Percentiles rank a stretch among this genome's conserved stretches.
phyloP scores from a whole-genome alignment of 2,797 vertebrate species.

The Sebastolobus altivelis region DNA sequence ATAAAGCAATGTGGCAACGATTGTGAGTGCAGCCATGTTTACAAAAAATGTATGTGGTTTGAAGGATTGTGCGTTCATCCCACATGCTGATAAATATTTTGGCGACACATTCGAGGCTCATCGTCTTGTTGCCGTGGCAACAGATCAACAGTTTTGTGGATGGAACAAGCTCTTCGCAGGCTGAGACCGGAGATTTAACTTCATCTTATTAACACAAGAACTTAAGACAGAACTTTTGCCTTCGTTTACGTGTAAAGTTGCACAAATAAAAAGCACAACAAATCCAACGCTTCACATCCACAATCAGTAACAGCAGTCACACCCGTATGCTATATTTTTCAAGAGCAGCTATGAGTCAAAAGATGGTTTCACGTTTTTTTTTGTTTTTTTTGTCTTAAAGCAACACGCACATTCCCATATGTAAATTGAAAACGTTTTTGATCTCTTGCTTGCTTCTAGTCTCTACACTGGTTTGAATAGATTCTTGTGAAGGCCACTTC shows the following conservation, averaged over 20 bases:
- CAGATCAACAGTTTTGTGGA: slow-evolving; percentile 30
- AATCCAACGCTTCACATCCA: background rate
- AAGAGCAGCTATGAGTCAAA: background rate
- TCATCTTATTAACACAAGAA: background rate
- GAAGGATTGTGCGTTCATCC: slow-evolving; percentile 1
- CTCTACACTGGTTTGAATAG: background rate
- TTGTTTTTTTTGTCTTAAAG: background rate
- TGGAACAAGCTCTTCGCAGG: slow-evolving; percentile 11
- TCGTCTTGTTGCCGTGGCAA: slow-evolving; percentile 33
- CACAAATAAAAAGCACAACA: slow-evolving; percentile 1
- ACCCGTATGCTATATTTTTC: background rate
- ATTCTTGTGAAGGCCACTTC: background rate
- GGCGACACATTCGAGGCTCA: slow-evolving; percentile 4
- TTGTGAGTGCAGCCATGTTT: slow-evolving; percentile 5
- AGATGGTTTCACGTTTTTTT: too few species aligned
- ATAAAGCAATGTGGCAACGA: slow-evolving; percentile 10
- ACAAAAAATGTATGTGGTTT: slow-evolving; percentile 24
- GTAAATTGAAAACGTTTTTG: background rate
- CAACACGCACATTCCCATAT: background rate
- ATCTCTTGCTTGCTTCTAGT: background rate
- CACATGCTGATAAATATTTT: slow-evolving; percentile 34
- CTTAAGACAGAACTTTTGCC: too few species aligned
- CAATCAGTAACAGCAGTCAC: background rate
- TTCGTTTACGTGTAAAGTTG: background rate
- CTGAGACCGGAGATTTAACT: background rate